Evolutionary conservation across 2,888 invertebrate species (phyloP), one percentile per base, ranked within the genome.

Genomic region (Scelioninae gen. 1): DNA sequence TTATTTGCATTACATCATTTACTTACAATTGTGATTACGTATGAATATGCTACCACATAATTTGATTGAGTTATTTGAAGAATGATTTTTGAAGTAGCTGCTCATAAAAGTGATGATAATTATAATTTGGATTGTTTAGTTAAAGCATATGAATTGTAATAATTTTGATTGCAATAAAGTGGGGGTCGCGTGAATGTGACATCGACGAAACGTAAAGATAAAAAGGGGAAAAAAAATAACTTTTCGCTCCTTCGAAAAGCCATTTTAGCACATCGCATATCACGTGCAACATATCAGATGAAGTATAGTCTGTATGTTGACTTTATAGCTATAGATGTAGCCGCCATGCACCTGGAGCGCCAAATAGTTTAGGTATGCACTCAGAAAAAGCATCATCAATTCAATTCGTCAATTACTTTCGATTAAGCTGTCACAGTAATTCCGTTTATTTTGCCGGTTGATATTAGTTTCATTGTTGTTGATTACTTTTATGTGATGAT

Each of bases 311-410:
- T 88, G 86, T 89, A 87, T 89, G 89, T 91, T 91, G 91, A 91
- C 91, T 91, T 66, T 87, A n/a, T n/a, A 91, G 91, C 88, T 89
- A 91, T 92, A 92, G 91, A 91, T 88, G 88, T 92, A 92, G 91
- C 91, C 86, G 91, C 91, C 88, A 90, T 90, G 90, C 90, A 86
- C 90, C 90, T 87, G 91, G 91, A 91, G 88, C 92, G 90, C 89
- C 92, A 90, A 89, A 91, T 91, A 92, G 91, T 86, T 91, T 92
- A 92, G 92, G 92, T 92, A 92, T 88, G 92, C 92, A 92, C 91
- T 89, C 87, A 88, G 88, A 88, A 89, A 89, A 90, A 88, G 91
- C 91, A 90, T 90, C 89, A 87, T 90, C 90, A 87, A 89, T 90
- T 80, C 60, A 74, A 87, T 88, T 84, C 62, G 63, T 65, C 40